Percentiles rank a stretch among this genome's conserved stretches.
Conservation (phyloP, 2,113 vertebrate species). For the Grammomys dolichurus region DNA sequence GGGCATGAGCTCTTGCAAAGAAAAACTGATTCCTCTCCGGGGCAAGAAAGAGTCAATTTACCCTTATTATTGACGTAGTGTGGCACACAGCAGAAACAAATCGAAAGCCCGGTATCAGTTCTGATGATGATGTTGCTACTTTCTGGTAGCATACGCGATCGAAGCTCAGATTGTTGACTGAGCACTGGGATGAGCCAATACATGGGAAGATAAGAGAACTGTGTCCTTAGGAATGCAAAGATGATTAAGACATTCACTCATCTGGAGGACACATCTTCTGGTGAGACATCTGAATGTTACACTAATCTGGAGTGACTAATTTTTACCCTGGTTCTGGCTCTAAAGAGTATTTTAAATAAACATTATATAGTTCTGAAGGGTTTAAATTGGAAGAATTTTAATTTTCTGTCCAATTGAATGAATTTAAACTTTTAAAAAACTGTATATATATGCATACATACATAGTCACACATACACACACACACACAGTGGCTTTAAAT, state of each 20-base stretch:
- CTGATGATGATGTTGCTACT: not conserved
- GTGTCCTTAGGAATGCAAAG: not conserved
- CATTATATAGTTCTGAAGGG: not conserved
- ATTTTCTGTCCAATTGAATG: constrained; percentile 9
- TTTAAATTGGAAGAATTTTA: not conserved
- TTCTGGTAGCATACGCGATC: not conserved
- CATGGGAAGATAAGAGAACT: not conserved
- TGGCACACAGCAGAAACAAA: constrained; percentile 4
- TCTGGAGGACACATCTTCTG: not conserved
- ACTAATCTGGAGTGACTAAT: not conserved
- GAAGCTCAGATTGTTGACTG: not conserved
- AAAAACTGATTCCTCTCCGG: not conserved
- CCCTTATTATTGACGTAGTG: not conserved
- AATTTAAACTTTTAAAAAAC: not conserved
- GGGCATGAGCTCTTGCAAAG: not conserved
- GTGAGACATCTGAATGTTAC: not conserved
- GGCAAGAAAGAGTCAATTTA: not conserved
- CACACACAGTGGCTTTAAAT: not conserved
- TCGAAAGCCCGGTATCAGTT: not conserved
- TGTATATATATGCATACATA: no score
- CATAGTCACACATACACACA: no score
- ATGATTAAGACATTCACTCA: not conserved
- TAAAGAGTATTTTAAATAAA: not conserved
- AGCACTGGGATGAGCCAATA: not conserved
- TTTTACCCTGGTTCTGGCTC: not conserved